A percentile compares a stretch with the other conserved stretches of the same genome.
These are phyloP conservation scores for Eremophila alpestris DNA, from an alignment of 2,797 vertebrate species.

Conservation along the genomic window DNA sequence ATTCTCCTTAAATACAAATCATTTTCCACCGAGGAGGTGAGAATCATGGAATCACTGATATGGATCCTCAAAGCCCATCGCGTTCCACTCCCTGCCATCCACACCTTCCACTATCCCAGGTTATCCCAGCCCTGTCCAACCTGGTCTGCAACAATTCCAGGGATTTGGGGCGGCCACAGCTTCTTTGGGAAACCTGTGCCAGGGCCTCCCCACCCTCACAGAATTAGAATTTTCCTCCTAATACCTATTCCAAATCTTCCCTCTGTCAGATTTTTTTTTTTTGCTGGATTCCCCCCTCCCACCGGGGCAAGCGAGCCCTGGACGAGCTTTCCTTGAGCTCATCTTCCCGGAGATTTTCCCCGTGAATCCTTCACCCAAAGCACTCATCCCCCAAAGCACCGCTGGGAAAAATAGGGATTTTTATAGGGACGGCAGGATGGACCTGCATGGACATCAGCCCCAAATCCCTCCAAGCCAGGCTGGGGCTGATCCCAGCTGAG, in stretches of 20 bases:
- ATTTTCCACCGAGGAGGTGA: not conserved
- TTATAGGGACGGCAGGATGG: not conserved
- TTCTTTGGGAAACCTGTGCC: not conserved
- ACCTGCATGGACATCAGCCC: not conserved
- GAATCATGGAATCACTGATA: fast-evolving
- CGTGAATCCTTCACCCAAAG: not conserved
- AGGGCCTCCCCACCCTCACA: not conserved
- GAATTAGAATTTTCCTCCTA: not conserved
- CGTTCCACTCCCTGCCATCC: not conserved
- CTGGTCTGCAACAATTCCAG: not conserved
- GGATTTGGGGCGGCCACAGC: not conserved
- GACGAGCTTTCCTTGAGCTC: not conserved
- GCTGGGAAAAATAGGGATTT: not conserved
- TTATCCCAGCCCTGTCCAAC: not conserved
- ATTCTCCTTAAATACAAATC: not conserved
- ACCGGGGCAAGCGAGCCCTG: not conserved
- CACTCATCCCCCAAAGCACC: not conserved
- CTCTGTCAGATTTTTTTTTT: not conserved
- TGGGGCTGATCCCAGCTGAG: not conserved
- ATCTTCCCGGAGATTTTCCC: not conserved
- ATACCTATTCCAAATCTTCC: not conserved
- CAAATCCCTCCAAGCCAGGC: not conserved
- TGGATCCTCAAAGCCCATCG: not conserved
- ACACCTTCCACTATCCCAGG: not conserved
- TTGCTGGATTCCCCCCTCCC: not conserved